Evolutionary conservation across 2,113 vertebrate genomes (phyloP), one percentile per base, ranked within the genome.

Genomic region (Erythrocercus mccallii): DNA sequence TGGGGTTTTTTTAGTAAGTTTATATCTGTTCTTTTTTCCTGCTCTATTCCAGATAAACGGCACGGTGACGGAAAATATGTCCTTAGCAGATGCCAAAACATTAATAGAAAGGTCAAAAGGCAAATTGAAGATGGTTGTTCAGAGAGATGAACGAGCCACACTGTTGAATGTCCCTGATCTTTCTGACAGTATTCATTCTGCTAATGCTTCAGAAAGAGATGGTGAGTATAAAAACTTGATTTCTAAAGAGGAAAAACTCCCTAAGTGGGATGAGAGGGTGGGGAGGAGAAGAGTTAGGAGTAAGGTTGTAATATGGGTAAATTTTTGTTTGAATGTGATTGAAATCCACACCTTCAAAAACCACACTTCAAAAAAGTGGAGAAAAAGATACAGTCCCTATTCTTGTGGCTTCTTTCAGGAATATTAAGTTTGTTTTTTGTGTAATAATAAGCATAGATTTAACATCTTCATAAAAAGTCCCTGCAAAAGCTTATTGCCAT

Each of bases 61-160:
- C 96, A 99, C 99, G 50, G 99, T 99, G 97, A 99, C 99, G 6
- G 99, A 99, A 98, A 99, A 99, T 95, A 99, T 99, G 98, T 99
- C 99, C 80, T 97, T 99, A 98, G 99, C 99, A 94, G 99, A 99
- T 83, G 99, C 99, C 90, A 99, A 99, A 97, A 99, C 99, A 72
- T 98, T 99, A 97, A 99, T 99, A 95, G 99, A 99, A 97, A 98
- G 99, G 97, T 99, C 99, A 92, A 99, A 99, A 98, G 99, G 99
- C 97, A 99, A 99, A 97, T 97, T 99, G 97, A 99, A 99, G 97
- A 99, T 99, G 99, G 99, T 99, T 28, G 99, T 99, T 96, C 99
- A 99, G 95, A 98, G 99, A 97, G 99, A 99, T 70, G 99, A 99
- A 38, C 98, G 99, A 94, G 99, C 99, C 35, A 99, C 99, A 2